A percentile compares a stretch with the other conserved stretches of the same genome.
phyloP scores from a whole-genome alignment of 1,140 invertebrate genomes.

The Fopius arisanus region DNA sequence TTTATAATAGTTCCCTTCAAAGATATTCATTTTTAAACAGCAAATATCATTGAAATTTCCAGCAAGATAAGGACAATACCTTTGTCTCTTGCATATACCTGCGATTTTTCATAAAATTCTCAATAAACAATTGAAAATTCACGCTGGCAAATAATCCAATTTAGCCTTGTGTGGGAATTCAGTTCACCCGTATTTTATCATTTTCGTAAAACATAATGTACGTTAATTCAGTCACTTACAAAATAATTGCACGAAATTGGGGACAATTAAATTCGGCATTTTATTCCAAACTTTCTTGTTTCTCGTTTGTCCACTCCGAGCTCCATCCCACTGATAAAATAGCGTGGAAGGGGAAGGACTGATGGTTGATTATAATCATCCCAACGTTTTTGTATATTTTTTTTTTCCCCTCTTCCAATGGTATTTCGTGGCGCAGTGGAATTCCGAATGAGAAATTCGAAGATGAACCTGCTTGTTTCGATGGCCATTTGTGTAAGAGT shows the following conservation, averaged over 20 bases:
- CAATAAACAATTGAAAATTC: no score
- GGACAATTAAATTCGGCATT: slow-evolving; percentile 23
- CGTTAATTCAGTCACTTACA: slow-evolving; percentile 1
- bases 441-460: slow-evolving; percentile 18
- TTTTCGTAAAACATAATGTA: neutral
- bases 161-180: no score
- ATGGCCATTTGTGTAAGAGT: neutral
- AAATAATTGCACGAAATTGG: slow-evolving; percentile 14
- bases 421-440: neutral
- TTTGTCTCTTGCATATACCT: no score
- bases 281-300: slow-evolving; percentile 18
- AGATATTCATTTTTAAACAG: no score
- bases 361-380: slow-evolving; percentile 6
- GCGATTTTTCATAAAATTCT: no score
- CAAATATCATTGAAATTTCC: no score
- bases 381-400: neutral
- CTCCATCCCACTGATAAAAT: neutral
- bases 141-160: no score
- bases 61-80: no score
- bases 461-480: slow-evolving; percentile 19
- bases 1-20: no score
- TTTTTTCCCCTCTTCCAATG: neutral
- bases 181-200: no score
- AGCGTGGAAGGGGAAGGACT: neutral
- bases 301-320: neutral